These are phyloP conservation scores for Chloroceryle amazona DNA, from an alignment of 2,797 vertebrate genomes.

Conservation along the genomic window DNA sequence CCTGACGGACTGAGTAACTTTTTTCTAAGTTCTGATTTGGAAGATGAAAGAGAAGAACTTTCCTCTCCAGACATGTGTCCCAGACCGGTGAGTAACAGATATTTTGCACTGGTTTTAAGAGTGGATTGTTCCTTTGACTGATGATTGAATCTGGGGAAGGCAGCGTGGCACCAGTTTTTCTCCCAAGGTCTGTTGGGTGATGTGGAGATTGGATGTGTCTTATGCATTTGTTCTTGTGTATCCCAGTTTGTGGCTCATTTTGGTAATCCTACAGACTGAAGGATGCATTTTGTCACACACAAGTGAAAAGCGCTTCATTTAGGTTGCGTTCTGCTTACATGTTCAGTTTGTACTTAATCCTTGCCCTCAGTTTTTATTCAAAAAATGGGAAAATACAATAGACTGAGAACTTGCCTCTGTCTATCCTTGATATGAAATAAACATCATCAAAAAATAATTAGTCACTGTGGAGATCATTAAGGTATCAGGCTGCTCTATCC, in stretches of 20 bases:
- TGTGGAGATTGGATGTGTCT: not conserved
- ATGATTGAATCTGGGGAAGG: not conserved
- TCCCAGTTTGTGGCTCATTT: not conserved
- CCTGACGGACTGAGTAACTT: conserved; percentile 80
- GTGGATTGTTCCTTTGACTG: not conserved
- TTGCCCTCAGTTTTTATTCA: not conserved
- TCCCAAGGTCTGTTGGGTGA: not conserved
- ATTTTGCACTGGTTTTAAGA: not conserved
- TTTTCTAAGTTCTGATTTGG: conserved; percentile 85
- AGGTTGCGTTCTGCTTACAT: not conserved
- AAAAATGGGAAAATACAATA: not conserved
- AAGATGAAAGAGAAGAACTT: conserved; percentile 85
- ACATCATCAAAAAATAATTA: not conserved
- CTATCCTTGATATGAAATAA: not conserved
- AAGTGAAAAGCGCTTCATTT: not conserved
- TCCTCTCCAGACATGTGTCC: conserved; percentile 93
- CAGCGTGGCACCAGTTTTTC: not conserved
- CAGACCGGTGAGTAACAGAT: conserved; percentile 88
- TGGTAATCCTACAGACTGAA: not conserved
- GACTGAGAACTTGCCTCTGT: not conserved
- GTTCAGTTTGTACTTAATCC: not conserved
- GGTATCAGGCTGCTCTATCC: not conserved
- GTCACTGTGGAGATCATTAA: not conserved
- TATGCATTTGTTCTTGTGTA: not conserved
- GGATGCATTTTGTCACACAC: not conserved